Evolutionary conservation across 2,113 vertebrate genomes (phyloP), one percentile per base, ranked within the genome.

Genomic region (Oxyura jamaicensis): DNA sequence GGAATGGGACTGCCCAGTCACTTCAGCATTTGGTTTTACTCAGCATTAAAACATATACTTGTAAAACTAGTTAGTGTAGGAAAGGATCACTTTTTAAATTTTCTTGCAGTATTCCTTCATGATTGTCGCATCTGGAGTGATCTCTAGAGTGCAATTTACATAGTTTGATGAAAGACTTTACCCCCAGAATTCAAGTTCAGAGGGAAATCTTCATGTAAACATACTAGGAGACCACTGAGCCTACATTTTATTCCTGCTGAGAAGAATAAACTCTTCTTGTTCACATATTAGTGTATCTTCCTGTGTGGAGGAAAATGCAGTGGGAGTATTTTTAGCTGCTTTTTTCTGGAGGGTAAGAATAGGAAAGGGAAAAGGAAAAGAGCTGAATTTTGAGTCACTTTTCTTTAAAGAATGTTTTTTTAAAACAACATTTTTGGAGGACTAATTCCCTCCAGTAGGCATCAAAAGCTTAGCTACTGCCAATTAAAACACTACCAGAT

Each of bases 291-390:
- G 35, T 68, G 56, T 28, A 48, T 83, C 39, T 96, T 94, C 79
- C 87, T 83, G 48, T 28, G 55, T 80, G 56, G 63, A 92, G 53
- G 56, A 72, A 76, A 87, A 94, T 39, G 11, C 60, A 88, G 50
- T 39, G 33, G 63, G 68, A 90, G 77, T 94, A 91, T 96, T 97
- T 97, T 96, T 91, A 93, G 78, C 65, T 79, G 78, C 44, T 96
- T 95, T 96, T 95, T 52, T 95, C 87, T 85, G n/a, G 77, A 94
- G 42, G 29, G 42, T 76, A 56, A 87, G 83, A 90, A 90, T n/a
- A 72, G 80, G 78, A 89, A 87, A 87, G 69, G 65, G 52, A 42
- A 87, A 83, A 83, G 52, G 29, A 85, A 79, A 60, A 84, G 48
- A 65, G 17, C 5, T 80, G 10, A 41, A 60, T 91, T 86, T 89